phyloP scores from a whole-genome alignment of 2,113 vertebrate species.

The Hydrolagus affinis region DNA sequence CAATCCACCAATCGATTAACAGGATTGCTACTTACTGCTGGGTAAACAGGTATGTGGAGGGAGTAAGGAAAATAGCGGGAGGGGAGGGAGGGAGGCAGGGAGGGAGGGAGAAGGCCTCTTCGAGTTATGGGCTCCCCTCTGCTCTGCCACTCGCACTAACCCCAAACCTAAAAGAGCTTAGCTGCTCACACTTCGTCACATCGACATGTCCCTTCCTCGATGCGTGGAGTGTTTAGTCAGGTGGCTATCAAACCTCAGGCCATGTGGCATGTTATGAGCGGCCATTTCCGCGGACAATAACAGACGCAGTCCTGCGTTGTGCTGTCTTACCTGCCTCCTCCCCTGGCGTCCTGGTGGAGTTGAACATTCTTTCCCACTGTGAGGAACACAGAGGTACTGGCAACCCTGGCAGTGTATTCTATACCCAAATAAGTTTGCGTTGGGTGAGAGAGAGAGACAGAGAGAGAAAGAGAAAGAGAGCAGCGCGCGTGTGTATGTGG shows the following conservation, averaged over 20 bases:
- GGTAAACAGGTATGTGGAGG: background rate
- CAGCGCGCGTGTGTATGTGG: no score
- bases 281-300: background rate
- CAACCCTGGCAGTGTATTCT: constrained; percentile 63
- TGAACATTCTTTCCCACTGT: constrained; percentile 74
- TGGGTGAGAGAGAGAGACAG: background rate
- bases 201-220: no score
- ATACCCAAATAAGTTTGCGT: constrained; percentile 33
- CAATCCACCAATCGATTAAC: no score
- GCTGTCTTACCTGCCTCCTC: constrained; percentile 62
- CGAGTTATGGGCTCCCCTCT: no score
- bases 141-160: no score
- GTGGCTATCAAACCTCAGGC: background rate
- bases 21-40: no score
- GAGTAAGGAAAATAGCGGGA: constrained; percentile 15
- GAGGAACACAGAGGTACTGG: constrained; percentile 67
- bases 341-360: constrained; percentile 67
- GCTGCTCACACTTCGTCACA: no score
- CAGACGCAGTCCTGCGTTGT: constrained; percentile 22
- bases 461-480: constrained; percentile 7
- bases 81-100: constrained; percentile 26
- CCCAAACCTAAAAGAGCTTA: no score
- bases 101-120: background rate
- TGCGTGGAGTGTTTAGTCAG: background rate
- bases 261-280: constrained; percentile 8